Conservation (phyloP, 2,113 vertebrate species). For the Rhizomys pruinosus region DNA sequence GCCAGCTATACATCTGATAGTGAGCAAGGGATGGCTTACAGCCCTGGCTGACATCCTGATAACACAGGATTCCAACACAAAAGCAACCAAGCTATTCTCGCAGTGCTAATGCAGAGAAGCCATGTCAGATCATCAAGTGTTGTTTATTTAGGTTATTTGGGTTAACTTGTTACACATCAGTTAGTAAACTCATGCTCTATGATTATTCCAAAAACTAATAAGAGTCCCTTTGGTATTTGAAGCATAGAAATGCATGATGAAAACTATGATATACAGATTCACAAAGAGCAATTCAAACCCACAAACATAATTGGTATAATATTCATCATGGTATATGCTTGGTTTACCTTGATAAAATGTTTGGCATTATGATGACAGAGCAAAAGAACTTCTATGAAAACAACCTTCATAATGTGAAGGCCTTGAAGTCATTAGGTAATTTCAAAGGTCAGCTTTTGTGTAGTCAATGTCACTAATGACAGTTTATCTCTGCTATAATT, state of each 20-base stretch:
- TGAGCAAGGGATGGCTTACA: neutral
- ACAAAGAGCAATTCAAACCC: neutral
- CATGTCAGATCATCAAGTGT: neutral
- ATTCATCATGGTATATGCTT: neutral
- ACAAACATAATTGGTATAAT: constrained; percentile 22
- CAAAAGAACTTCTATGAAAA: constrained; percentile 47
- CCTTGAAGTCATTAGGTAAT: constrained; percentile 34
- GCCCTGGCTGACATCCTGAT: neutral
- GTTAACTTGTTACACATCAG: neutral
- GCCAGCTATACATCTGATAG: no score
- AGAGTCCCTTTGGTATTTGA: neutral
- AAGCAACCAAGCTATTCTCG: neutral
- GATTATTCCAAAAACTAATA: constrained; percentile 20
- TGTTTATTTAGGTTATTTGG: neutral
- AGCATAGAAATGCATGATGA: neutral
- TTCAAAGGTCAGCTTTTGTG: constrained; percentile 53
- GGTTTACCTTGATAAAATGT: constrained; percentile 9
- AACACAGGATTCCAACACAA: neutral
- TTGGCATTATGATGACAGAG: constrained; percentile 16
- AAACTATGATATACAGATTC: neutral
- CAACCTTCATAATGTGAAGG: neutral
- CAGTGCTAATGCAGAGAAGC: neutral
- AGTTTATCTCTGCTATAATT: constrained; percentile 28
- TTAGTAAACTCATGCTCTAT: neutral
- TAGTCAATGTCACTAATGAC: constrained; percentile 52